Evolutionary conservation across 2,888 invertebrate species (phyloP).

Genomic region (Sesia bembeciformis): DNA sequence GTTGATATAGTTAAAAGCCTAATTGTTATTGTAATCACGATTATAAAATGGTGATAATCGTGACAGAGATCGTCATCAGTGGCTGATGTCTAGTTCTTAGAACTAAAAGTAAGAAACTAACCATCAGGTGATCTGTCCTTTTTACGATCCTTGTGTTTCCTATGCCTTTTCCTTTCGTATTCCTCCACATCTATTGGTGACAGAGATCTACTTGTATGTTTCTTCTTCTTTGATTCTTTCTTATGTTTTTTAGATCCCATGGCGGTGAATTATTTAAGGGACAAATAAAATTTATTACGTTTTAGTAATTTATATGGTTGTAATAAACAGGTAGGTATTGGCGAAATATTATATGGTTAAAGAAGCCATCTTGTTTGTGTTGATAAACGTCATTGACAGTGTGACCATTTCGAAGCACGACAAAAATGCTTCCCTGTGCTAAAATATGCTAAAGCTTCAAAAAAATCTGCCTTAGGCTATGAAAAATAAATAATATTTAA

Average conservation of each 20-base stretch:
- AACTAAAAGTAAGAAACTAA: conserved; percentile 39
- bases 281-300: no score
- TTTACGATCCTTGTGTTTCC: conserved; percentile 72
- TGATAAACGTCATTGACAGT: no score
- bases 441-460: no score
- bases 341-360: no score
- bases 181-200: conserved; percentile 73
- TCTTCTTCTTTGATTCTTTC: conserved; percentile 79
- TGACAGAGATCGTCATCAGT: conserved; percentile 34
- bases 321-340: no score
- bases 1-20: not conserved
- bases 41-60: not conserved
- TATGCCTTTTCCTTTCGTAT: conserved; percentile 66
- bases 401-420: no score
- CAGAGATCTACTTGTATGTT: conserved; percentile 75
- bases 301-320: no score
- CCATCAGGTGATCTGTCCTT: conserved; percentile 74
- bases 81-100: conserved; percentile 25
- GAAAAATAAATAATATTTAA: no score
- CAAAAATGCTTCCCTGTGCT: no score
- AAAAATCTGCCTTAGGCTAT: no score
- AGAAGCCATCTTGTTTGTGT: no score
- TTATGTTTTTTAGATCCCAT: conserved; percentile 85
- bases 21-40: not conserved
- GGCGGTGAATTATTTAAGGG: conserved; percentile 3